phyloP scores from a whole-genome alignment of 2,888 invertebrate genomes.

The Drosophila setosimentum region DNA sequence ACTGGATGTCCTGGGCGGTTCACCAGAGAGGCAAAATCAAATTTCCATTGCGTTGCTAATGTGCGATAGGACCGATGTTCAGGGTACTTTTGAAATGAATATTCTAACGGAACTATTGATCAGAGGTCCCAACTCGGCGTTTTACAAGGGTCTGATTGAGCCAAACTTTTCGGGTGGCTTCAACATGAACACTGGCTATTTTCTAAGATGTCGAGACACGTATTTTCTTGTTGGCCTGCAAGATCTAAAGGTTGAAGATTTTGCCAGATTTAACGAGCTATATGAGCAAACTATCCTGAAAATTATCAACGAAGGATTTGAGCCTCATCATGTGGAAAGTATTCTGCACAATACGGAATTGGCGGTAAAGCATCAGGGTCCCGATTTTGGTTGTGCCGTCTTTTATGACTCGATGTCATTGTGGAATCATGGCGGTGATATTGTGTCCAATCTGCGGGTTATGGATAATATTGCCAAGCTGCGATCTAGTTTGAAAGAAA shows the following conservation, averaged over 20 bases:
- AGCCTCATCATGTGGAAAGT: conserved; percentile 92
- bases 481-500: conserved; percentile 87
- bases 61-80: conserved; percentile 91
- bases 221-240: conserved; percentile 94
- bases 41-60: conserved; percentile 92
- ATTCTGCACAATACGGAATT: conserved; percentile 95
- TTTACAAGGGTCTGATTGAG: conserved; percentile 95
- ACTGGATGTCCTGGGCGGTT: conserved; percentile 92
- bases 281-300: conserved; percentile 91
- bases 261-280: conserved; percentile 89
- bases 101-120: conserved; percentile 92
- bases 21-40: conserved; percentile 93
- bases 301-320: conserved; percentile 92
- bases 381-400: conserved; percentile 94
- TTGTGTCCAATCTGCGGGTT: conserved; percentile 89
- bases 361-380: conserved; percentile 92
- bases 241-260: conserved; percentile 91
- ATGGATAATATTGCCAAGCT: conserved; percentile 89
- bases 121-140: conserved; percentile 95
- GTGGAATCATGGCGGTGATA: conserved; percentile 95
- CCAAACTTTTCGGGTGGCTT: conserved; percentile 96
- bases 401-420: conserved; percentile 91
- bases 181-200: conserved; percentile 92
- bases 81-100: conserved; percentile 91
- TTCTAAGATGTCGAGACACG: conserved; percentile 88